phyloP scores from a whole-genome alignment of 2,888 invertebrate genomes.

The Aspidiotus destructor region DNA sequence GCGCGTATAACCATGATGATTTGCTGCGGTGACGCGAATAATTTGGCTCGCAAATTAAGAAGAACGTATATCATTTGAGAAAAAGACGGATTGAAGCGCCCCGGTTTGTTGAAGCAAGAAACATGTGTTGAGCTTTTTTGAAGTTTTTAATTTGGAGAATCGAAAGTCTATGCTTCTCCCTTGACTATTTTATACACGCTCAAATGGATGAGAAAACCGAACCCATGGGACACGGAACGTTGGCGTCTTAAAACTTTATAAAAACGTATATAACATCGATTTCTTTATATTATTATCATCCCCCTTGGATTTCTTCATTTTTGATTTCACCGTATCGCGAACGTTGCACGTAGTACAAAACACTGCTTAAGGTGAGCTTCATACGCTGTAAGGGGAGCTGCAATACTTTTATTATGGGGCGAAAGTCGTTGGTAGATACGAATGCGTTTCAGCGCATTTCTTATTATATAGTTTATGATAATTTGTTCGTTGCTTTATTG shows the following conservation, averaged over 20 bases:
- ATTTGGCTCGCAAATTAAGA: constrained; percentile 1
- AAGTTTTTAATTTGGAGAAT: not conserved
- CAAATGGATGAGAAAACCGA: constrained; percentile 4
- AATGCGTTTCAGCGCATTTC: not conserved
- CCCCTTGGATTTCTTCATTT: too few species aligned
- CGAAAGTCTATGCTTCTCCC: not conserved
- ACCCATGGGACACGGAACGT: not conserved
- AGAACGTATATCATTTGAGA: not conserved
- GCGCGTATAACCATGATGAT: not conserved
- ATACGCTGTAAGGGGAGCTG: too few species aligned
- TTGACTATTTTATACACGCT: not conserved
- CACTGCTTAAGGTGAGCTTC: not conserved
- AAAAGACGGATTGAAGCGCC: not conserved
- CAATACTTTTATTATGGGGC: not conserved
- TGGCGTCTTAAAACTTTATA: not conserved
- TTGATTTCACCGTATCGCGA: not conserved
- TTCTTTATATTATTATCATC: too few species aligned
- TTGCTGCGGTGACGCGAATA: constrained; percentile 2
- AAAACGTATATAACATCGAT: not conserved
- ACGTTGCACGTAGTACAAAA: not conserved
- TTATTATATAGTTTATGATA: not conserved
- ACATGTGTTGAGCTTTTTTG: not conserved
- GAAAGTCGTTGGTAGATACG: not conserved
- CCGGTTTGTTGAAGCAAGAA: not conserved
- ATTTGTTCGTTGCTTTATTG: not conserved